Evolutionary conservation across 2,113 vertebrate genomes (phyloP).

Genomic region (Festucalex cinctus): DNA sequence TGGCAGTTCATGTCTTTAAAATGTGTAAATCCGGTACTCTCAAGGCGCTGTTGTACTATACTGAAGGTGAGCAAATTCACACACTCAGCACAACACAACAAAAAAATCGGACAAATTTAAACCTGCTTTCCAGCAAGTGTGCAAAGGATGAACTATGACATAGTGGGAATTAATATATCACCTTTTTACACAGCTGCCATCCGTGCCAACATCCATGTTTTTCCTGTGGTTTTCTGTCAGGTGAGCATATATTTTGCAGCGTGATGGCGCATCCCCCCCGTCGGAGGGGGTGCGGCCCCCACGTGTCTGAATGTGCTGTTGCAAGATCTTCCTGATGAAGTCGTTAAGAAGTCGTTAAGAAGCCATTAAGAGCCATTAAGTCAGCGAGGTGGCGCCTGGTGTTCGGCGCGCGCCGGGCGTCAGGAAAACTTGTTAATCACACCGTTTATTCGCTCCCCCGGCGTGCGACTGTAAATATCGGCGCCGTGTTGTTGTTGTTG

Average conservation of each 20-base stretch:
- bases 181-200: neutral
- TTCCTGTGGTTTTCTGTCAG: conserved; percentile 24
- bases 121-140: too few species aligned
- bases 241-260: conserved; percentile 43
- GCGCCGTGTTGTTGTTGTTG: conserved; percentile 62
- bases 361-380: conserved; percentile 80
- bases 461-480: conserved; percentile 72
- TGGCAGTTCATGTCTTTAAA: too few species aligned
- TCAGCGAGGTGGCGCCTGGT: conserved; percentile 66
- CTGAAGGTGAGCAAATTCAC: too few species aligned
- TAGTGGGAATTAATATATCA: neutral
- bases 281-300: conserved; percentile 59
- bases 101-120: too few species aligned
- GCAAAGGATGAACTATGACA: too few species aligned
- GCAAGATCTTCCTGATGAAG: conserved; percentile 77
- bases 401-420: conserved; percentile 54
- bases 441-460: conserved; percentile 75
- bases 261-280: conserved; percentile 45
- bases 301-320: conserved; percentile 66
- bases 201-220: neutral
- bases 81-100: too few species aligned
- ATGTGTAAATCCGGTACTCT: too few species aligned
- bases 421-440: conserved; percentile 75
- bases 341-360: conserved; percentile 80
- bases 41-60: too few species aligned